A percentile compares a stretch with the other conserved stretches of the same genome.
Evolutionary conservation across 2,797 vertebrate species (phyloP).

Genomic region (Danio albolineatus): DNA sequence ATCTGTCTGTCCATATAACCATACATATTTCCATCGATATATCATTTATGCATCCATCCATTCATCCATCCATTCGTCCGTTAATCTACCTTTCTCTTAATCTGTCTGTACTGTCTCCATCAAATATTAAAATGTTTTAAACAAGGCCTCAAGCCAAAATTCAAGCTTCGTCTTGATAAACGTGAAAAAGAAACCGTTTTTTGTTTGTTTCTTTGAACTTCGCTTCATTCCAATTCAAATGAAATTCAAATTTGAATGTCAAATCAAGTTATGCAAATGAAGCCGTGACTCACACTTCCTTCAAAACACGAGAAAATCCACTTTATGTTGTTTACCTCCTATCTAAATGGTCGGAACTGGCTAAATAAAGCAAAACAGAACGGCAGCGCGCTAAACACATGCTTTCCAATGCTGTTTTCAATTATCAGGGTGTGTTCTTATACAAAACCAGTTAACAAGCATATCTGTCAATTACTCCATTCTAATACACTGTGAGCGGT

Average conservation of each 20-base stretch:
- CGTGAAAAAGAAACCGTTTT: too few species aligned
- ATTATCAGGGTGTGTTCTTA: constrained; percentile 34
- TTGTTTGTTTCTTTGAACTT: not conserved
- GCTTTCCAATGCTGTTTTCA: constrained; percentile 39
- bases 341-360: not conserved
- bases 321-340: not conserved
- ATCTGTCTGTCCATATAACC: too few species aligned
- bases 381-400: not conserved
- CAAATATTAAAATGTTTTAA: too few species aligned
- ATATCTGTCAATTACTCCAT: constrained; percentile 73
- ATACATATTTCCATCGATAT: too few species aligned
- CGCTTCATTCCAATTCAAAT: not conserved
- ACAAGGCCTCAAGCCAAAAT: not conserved
- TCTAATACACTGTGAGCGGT: constrained; percentile 75
- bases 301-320: not conserved
- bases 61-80: not conserved
- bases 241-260: not conserved
- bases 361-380: constrained; percentile 5
- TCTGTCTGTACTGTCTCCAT: not conserved
- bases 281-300: not conserved
- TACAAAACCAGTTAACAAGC: constrained; percentile 46
- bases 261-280: not conserved
- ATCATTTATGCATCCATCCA: not conserved
- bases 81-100: not conserved
- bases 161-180: not conserved